Evolutionary conservation across 1,140 invertebrate genomes (phyloP).

Genomic region (Drosophila gunungcola): DNA sequence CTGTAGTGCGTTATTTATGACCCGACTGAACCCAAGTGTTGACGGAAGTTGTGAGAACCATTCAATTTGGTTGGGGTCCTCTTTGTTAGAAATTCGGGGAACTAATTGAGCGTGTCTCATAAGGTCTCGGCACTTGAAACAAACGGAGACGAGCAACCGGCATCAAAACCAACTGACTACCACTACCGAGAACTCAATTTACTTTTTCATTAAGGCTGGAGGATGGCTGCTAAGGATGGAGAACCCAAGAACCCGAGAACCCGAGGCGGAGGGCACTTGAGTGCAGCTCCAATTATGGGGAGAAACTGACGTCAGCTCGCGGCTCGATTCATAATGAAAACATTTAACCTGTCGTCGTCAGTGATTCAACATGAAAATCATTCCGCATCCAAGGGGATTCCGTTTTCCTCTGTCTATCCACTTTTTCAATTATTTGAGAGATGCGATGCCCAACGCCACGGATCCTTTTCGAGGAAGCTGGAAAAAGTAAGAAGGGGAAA

Average conservation of each 20-base stretch:
- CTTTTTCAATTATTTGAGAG: constrained; percentile 65
- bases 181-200: constrained; percentile 76
- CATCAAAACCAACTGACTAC: constrained; percentile 15
- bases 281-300: constrained; percentile 78
- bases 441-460: constrained; percentile 50
- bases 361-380: constrained; percentile 63
- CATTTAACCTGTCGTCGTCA: constrained; percentile 82
- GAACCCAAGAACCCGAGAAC: constrained; percentile 27
- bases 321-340: constrained; percentile 79
- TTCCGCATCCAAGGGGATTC: constrained; percentile 18
- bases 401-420: constrained; percentile 41
- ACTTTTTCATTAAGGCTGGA: constrained; percentile 54
- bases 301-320: constrained; percentile 61
- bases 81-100: constrained; percentile 58
- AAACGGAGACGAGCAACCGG: constrained; percentile 36
- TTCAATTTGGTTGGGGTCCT: constrained; percentile 37
- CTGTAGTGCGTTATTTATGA: constrained; percentile 59
- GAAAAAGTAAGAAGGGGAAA: neutral
- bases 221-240: constrained; percentile 6
- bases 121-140: constrained; percentile 44
- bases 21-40: constrained; percentile 37
- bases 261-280: constrained; percentile 67
- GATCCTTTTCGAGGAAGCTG: constrained; percentile 73
- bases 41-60: constrained; percentile 58
- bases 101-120: constrained; percentile 68